phyloP scores from a whole-genome alignment of 2,797 vertebrate species.

The Melanotaenia maccullochi region DNA sequence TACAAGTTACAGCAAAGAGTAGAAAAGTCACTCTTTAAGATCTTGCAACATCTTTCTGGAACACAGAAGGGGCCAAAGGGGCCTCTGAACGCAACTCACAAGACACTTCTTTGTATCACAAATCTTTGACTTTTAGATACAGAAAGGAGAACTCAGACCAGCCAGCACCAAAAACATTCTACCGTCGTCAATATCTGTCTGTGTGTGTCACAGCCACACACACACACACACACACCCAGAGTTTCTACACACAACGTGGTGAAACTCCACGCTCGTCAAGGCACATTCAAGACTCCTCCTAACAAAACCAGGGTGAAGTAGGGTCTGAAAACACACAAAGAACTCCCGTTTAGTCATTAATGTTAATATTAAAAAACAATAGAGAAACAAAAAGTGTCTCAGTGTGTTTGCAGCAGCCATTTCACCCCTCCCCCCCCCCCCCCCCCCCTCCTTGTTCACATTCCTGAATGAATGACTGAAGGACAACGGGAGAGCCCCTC shows the following conservation, averaged over 20 bases:
- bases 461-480: slow-evolving; percentile 65
- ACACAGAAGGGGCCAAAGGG: slow-evolving; percentile 47
- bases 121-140: slow-evolving; percentile 59
- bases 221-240: slow-evolving; percentile 36
- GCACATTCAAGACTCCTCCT: slow-evolving; percentile 79
- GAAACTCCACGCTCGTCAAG: slow-evolving; percentile 75
- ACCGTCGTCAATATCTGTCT: slow-evolving; percentile 40
- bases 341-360: neutral
- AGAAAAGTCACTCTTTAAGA: slow-evolving; percentile 61
- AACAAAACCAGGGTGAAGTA: slow-evolving; percentile 21
- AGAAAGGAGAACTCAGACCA: slow-evolving; percentile 75
- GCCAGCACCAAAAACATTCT: slow-evolving; percentile 80
- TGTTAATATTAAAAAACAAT: neutral
- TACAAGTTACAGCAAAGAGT: slow-evolving; percentile 67
- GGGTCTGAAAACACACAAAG: slow-evolving; percentile 28
- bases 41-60: slow-evolving; percentile 48
- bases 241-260: slow-evolving; percentile 29
- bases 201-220: slow-evolving; percentile 52
- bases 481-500: slow-evolving; percentile 30
- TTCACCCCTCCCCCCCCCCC: slow-evolving; percentile 13
- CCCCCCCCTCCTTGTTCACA: slow-evolving; percentile 44
- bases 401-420: slow-evolving; percentile 39
- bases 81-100: slow-evolving; percentile 49
- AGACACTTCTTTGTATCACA: slow-evolving; percentile 59
- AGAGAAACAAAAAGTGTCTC: neutral